Evolutionary conservation across 2,888 invertebrate genomes (phyloP).

Genomic region (Hypomecis punctinalis): DNA sequence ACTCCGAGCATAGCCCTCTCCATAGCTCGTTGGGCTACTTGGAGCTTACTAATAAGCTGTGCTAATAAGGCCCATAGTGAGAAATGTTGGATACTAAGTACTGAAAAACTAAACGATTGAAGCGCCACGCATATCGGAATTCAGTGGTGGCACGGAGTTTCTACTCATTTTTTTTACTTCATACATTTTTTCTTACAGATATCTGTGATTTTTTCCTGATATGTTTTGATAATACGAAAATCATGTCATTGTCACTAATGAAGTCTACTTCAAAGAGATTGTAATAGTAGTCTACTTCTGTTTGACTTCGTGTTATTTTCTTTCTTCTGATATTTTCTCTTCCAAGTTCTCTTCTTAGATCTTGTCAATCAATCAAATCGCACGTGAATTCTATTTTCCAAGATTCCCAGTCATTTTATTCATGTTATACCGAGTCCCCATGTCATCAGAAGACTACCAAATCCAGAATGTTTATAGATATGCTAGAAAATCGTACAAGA

Average conservation of each 20-base stretch:
- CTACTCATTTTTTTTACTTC: too few species aligned
- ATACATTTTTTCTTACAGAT: too few species aligned
- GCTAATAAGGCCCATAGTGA: too few species aligned
- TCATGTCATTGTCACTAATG: slow-evolving; percentile 5
- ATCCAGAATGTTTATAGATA: slow-evolving; percentile 71
- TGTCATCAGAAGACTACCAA: slow-evolving; percentile 71
- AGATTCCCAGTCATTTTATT: slow-evolving; percentile 25
- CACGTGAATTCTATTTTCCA: slow-evolving; percentile 3
- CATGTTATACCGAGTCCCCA: slow-evolving; percentile 36
- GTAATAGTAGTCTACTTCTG: neutral
- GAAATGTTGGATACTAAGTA: too few species aligned
- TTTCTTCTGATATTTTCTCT: neutral
- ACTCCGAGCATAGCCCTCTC: too few species aligned
- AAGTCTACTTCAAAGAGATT: neutral
- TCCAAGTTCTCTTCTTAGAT: neutral
- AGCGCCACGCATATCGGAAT: too few species aligned
- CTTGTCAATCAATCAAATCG: slow-evolving; percentile 14
- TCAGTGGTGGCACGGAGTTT: too few species aligned
- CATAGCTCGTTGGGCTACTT: too few species aligned
- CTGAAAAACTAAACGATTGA: too few species aligned
- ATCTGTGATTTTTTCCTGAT: too few species aligned
- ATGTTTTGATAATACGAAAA: too few species aligned
- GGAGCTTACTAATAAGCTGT: too few species aligned
- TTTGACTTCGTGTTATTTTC: neutral
- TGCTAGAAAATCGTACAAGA: slow-evolving; percentile 69